Conservation (phyloP, 2,797 vertebrate species). For the Falco novaeseelandiae region DNA sequence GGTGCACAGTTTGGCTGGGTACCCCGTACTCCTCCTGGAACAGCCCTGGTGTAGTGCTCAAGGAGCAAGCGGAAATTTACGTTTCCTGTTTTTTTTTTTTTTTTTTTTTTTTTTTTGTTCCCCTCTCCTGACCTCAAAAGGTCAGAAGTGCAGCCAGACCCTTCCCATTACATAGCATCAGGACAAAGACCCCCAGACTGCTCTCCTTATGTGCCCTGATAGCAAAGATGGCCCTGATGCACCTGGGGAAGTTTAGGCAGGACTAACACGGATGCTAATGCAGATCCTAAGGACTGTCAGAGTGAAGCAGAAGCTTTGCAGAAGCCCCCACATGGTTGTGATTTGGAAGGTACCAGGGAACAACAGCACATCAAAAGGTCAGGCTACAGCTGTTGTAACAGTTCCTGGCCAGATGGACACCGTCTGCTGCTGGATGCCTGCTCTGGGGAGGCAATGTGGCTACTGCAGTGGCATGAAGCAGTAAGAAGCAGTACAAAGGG, state of each 20-base stretch:
- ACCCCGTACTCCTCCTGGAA: fast-evolving
- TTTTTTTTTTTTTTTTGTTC: background rate
- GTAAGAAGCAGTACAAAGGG: background rate
- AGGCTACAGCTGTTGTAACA: background rate
- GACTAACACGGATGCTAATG: background rate
- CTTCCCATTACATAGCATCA: fast-evolving
- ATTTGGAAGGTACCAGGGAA: background rate
- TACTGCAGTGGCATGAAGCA: background rate
- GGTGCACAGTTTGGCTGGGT: background rate
- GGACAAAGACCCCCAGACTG: background rate
- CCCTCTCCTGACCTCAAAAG: background rate
- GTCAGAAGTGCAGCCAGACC: background rate
- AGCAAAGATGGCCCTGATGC: background rate
- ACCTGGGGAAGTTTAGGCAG: background rate
- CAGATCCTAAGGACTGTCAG: fast-evolving
- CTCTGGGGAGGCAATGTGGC: fast-evolving
- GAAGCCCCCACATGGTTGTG: background rate
- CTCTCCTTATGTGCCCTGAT: background rate
- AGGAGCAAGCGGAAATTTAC: background rate
- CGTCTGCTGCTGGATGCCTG: background rate
- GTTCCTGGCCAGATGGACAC: fast-evolving
- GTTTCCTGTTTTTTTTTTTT: background rate
- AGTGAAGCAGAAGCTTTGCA: background rate
- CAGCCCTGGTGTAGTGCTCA: background rate
- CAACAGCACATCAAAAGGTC: background rate